These are phyloP conservation scores for Smithornis capensis DNA, from an alignment of 2,113 vertebrate genomes.

Conservation along the genomic window DNA sequence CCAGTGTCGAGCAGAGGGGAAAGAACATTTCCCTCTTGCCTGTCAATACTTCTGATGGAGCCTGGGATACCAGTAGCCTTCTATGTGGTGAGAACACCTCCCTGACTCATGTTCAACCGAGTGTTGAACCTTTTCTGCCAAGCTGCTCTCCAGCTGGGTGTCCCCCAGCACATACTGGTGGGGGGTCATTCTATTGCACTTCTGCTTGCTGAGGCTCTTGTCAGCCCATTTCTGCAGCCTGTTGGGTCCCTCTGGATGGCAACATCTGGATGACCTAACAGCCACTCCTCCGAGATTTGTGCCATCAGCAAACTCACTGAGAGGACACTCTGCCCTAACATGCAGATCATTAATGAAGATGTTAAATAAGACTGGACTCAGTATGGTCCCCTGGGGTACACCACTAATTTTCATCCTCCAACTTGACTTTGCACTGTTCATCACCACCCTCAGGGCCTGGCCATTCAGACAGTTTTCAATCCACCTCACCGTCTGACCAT, in stretches of 20 bases:
- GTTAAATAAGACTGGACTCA: neutral
- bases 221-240: neutral
- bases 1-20: neutral
- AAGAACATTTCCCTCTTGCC: neutral
- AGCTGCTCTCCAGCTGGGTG: neutral
- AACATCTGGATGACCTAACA: neutral
- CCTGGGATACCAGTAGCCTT: neutral
- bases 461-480: neutral
- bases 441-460: neutral
- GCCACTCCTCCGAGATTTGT: neutral
- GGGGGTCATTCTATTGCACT: too few relatives aligned
- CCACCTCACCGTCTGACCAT: neutral
- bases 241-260: neutral
- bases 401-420: neutral
- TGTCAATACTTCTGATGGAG: neutral
- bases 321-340: neutral
- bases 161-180: neutral
- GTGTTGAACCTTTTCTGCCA: neutral
- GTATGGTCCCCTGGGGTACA: neutral
- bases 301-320: neutral
- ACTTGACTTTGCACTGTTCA: neutral
- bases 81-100: neutral
- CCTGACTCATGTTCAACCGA: neutral
- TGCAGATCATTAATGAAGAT: neutral
- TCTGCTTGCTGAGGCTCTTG: neutral